Conservation (phyloP, 2,113 vertebrate genomes). For the Syrmaticus mikado region DNA sequence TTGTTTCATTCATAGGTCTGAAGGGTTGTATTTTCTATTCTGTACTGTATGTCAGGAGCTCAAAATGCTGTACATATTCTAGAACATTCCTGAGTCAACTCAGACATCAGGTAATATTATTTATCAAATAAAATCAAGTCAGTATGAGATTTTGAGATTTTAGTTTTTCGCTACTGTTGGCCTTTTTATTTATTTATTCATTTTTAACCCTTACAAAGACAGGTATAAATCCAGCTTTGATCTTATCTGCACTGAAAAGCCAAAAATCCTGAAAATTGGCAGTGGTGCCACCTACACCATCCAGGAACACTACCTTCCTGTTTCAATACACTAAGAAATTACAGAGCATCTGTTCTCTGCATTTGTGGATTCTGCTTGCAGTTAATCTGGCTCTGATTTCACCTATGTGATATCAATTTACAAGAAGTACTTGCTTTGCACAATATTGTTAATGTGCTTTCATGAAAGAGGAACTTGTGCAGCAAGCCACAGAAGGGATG, state of each 20-base stretch:
- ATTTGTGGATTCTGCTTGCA: background rate
- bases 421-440: background rate
- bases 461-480: background rate
- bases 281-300: background rate
- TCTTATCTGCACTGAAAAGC: background rate
- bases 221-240: background rate
- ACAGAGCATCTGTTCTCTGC: background rate
- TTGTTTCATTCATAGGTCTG: background rate
- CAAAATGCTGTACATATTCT: background rate
- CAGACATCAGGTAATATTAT: background rate
- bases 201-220: no score
- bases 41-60: background rate
- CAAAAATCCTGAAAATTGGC: background rate
- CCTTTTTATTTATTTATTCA: background rate
- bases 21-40: background rate
- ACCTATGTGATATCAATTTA: background rate
- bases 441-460: background rate
- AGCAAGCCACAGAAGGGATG: background rate
- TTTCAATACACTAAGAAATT: background rate
- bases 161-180: background rate
- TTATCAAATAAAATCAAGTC: background rate
- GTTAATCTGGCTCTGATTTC: background rate
- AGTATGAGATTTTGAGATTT: background rate
- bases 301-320: background rate
- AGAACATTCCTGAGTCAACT: background rate